Conservation (phyloP, 2,113 vertebrate species). For the Pedionomus torquatus region DNA sequence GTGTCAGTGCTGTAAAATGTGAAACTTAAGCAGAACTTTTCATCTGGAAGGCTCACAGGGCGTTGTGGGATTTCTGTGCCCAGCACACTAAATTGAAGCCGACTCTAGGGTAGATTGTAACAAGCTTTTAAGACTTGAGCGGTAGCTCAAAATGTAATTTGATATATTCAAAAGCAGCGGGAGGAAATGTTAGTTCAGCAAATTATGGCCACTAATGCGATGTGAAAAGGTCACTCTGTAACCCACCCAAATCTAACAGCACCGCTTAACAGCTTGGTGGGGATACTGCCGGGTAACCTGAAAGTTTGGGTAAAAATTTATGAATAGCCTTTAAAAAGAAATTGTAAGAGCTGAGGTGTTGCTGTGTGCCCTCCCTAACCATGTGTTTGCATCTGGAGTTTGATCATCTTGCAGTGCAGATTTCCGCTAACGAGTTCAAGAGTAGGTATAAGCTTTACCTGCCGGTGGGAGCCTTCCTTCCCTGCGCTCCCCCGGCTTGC, state of each 20-base stretch:
- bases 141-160: neutral
- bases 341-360: neutral
- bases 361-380: neutral
- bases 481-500: neutral
- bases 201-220: neutral
- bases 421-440: neutral
- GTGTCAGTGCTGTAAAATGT: neutral
- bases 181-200: neutral
- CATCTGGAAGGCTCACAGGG: rapidly evolving
- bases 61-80: neutral
- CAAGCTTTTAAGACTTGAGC: neutral
- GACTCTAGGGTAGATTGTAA: neutral
- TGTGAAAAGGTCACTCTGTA: neutral
- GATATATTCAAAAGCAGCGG: neutral
- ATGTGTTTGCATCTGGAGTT: neutral
- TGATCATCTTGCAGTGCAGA: neutral
- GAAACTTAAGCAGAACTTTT: neutral
- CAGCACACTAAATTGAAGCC: neutral
- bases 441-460: neutral
- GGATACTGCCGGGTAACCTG: neutral
- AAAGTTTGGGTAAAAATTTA: neutral
- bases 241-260: neutral
- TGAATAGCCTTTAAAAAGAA: neutral
- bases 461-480: neutral
- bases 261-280: neutral